A percentile compares a stretch with the other conserved stretches of the same genome.
phyloP scores from a whole-genome alignment of 37 sponge, comb jelly and placozoan genomes.

The Mnemiopsis leidyi region DNA sequence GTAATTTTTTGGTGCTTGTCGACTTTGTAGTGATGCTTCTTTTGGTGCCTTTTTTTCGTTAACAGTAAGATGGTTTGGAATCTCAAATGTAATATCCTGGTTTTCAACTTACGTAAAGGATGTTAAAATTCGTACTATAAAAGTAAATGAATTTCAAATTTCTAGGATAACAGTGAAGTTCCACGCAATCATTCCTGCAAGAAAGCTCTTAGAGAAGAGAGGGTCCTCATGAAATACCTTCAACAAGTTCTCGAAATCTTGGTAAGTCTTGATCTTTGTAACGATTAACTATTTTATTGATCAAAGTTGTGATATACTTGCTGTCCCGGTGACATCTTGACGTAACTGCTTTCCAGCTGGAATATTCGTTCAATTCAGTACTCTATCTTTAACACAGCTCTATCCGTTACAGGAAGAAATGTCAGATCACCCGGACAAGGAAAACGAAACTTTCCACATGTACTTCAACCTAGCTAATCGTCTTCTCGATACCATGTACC shows the following conservation, averaged over 20 bases:
- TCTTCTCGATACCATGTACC: constrained; percentile 36
- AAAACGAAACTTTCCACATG: constrained; percentile 26
- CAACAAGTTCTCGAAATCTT: constrained; percentile 49
- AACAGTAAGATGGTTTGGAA: no score
- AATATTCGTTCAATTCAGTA: no score
- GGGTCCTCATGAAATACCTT: constrained; percentile 39
- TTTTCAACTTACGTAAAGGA: no score
- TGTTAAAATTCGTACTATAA: no score
- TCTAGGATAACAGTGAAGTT: not conserved
- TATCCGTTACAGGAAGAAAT: constrained; percentile 46
- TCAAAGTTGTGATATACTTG: not conserved
- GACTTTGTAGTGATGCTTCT: no score
- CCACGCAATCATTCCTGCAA: constrained; percentile 24
- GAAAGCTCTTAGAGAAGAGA: not conserved
- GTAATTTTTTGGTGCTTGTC: no score
- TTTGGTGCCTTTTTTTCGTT: no score
- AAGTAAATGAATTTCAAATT: no score
- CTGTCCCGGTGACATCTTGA: not conserved
- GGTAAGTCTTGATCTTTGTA: not conserved
- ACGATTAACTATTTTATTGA: not conserved
- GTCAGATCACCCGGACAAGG: constrained; percentile 32
- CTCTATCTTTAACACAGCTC: not conserved
- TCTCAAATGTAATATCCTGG: no score
- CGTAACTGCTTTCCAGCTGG: no score
- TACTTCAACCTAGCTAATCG: constrained; percentile 11